Evolutionary conservation across 2,797 vertebrate genomes (phyloP).

Genomic region (Jordanella pulchra): DNA sequence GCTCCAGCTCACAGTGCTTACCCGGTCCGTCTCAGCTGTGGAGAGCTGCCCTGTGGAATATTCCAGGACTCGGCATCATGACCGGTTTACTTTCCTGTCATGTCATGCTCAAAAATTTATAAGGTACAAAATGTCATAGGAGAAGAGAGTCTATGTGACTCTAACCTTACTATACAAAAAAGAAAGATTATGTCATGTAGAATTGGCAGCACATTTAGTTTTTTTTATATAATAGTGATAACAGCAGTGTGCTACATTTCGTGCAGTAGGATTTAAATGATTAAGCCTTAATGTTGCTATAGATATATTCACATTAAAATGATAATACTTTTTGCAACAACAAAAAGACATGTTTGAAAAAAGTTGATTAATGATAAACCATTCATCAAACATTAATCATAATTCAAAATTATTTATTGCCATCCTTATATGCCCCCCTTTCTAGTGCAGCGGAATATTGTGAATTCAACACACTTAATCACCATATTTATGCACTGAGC

Average conservation of each 20-base stretch:
- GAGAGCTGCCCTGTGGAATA: slow-evolving; percentile 36
- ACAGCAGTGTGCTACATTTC: slow-evolving; percentile 20
- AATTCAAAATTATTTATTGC: no score
- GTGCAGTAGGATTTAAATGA: not conserved
- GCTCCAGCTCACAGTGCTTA: not conserved
- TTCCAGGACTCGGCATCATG: slow-evolving; percentile 60
- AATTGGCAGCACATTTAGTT: not conserved
- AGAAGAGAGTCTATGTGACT: slow-evolving; percentile 19
- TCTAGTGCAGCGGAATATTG: not conserved
- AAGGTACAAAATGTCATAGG: slow-evolving; percentile 36
- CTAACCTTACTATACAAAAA: slow-evolving; percentile 12
- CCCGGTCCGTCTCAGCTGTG: not conserved
- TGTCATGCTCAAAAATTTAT: slow-evolving; percentile 65
- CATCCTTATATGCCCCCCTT: not conserved
- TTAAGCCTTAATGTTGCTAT: slow-evolving; percentile 2
- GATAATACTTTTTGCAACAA: not conserved
- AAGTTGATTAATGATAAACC: no score
- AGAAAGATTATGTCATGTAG: not conserved
- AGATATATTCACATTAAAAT: not conserved
- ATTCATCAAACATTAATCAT: no score
- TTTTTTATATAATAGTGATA: not conserved
- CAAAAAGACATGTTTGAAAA: not conserved
- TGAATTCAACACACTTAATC: not conserved
- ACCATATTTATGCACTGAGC: not conserved
- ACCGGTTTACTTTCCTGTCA: slow-evolving; percentile 46